phyloP scores from a whole-genome alignment of 2,888 invertebrate genomes.

The Oeneis ivallda region DNA sequence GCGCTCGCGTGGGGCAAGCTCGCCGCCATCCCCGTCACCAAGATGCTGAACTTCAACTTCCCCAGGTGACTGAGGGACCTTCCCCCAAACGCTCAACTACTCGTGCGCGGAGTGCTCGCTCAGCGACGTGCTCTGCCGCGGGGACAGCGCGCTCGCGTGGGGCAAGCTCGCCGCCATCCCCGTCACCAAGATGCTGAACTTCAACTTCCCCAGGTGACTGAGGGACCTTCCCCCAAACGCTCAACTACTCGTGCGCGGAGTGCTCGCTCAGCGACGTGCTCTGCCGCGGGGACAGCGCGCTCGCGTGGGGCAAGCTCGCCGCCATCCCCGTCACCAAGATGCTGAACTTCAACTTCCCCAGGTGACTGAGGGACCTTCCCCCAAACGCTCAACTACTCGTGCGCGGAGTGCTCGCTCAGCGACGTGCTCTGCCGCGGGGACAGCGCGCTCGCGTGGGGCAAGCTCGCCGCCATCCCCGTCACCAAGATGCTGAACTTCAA shows the following conservation, averaged over 20 bases:
- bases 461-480: background rate
- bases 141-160: background rate
- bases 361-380: background rate
- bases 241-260: slow-evolving; percentile 48
- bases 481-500: slow-evolving; percentile 2
- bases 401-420: slow-evolving; percentile 49
- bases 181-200: background rate
- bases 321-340: background rate
- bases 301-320: background rate
- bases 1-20: slow-evolving; percentile 2
- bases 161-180: background rate
- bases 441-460: background rate
- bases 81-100: slow-evolving; percentile 47
- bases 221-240: slow-evolving; percentile 35
- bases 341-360: slow-evolving; percentile 1
- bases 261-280: slow-evolving; percentile 56
- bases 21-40: background rate
- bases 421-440: slow-evolving; percentile 55
- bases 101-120: slow-evolving; percentile 51
- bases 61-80: background rate
- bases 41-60: slow-evolving; percentile 1
- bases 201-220: background rate
- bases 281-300: slow-evolving; percentile 44
- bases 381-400: slow-evolving; percentile 47
- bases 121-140: slow-evolving; percentile 55